Evolutionary conservation across 2,888 invertebrate species (phyloP), one percentile per base, ranked within the genome.

Genomic region (Anticlea derivata): DNA sequence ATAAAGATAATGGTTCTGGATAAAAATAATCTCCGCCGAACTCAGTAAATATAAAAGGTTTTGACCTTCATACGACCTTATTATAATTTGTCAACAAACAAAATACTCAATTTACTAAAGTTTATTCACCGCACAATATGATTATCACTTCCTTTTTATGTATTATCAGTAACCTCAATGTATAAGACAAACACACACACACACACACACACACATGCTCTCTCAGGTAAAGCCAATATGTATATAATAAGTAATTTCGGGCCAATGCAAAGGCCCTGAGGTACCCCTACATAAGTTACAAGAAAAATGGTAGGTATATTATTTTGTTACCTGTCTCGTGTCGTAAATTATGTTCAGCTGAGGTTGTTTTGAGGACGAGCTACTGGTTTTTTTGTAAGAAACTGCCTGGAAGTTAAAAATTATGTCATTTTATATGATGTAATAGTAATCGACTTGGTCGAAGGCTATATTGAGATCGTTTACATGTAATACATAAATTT

Each of bases 191-290:
- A 12, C 11, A n/a, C 23, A 29, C 17, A n/a, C n/a, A n/a, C n/a
- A n/a, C n/a, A n/a, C n/a, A n/a, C n/a, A n/a, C n/a, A n/a, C n/a
- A n/a, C n/a, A n/a, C n/a, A n/a, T n/a, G n/a, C n/a, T n/a, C n/a
- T n/a, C n/a, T n/a, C n/a, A 30, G 33, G 43, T 33, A 24, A 39
- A 45, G n/a, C n/a, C n/a, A 24, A 24, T 4, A 10, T 20, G 23
- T 10, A 39, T 30, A 41, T 7, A 17, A 30, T 33, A 39, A 38
- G 31, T 30, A 29, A 41, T 51, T 35, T 44, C n/a, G 33, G 37
- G 27, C 27, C 47, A 33, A 38, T 8, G 29, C 1, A 33, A 52
- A 23, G 31, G 5, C 46, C 51, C 41, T 52, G 46, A 46, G 37
- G 37, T 31, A 52, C 41, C 37, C 46, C 43, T 31, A 46, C 24